Evolutionary conservation across 2,113 vertebrate genomes (phyloP), one percentile per base, ranked within the genome.

Genomic region (Hippoglossus stenolepis): DNA sequence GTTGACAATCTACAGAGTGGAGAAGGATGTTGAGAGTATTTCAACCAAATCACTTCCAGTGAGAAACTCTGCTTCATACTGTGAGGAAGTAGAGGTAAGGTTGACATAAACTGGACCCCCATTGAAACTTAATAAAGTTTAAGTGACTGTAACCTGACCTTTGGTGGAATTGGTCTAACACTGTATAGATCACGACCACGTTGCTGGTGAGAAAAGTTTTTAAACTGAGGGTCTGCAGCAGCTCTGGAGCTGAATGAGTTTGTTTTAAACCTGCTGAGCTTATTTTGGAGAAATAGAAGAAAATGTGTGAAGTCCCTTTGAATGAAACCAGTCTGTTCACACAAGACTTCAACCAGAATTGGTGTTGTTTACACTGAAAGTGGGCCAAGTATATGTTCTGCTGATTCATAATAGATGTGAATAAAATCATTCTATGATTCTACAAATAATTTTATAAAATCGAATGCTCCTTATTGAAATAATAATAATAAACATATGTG

Each of bases 351-450:
- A 28, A 57, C 67, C 68, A 11, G 6, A 58, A 53, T 45, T 11
- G 2, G 59, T 28, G 78, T 75, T 79, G 78, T 84, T 80, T 75
- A 71, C 66, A 70, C 5, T 40, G 57, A 20, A 77, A 80, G 43
- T 11, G 14, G 67, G 58, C 59, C 56, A 63, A 35, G 35, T 60
- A 65, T 11, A 64, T 72, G 51, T 64, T 35, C 77, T 40, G 69
- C 70, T 74, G 58, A 84, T 85, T 78, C 57, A 74, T 14, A 62
- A 21, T 61, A 45, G 40, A 80, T 73, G 23, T 24, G 26, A 69
- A 24, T 45, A 7, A 74, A 40, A 8, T 53, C 47, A 53, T 73
- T 49, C 47, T 17, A 51, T 24, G 31, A 53, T 21, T 74, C 69
- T 23, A 43, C 61, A 77, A 74, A 73, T 68, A 3, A 38, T 9